phyloP scores from a whole-genome alignment of 2,888 invertebrate species.

The Acleris emargana region DNA sequence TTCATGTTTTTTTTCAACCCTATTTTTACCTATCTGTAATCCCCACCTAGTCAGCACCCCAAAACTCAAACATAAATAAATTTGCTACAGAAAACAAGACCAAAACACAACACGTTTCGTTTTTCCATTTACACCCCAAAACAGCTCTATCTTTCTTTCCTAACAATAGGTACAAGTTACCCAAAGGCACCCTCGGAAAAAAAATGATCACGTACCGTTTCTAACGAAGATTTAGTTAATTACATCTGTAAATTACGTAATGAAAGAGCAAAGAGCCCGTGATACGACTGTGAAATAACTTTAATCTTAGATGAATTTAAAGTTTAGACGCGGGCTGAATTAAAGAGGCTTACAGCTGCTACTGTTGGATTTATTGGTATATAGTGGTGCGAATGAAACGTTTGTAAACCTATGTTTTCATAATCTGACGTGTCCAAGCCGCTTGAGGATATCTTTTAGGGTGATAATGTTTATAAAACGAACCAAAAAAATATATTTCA shows the following conservation, averaged over 20 bases:
- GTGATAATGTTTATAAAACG: too few species aligned
- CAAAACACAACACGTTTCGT: too few species aligned
- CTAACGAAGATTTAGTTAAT: conserved; percentile 52
- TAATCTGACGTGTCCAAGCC: too few species aligned
- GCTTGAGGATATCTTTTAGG: too few species aligned
- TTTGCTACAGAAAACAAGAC: too few species aligned
- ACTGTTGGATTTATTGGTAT: conserved; percentile 13
- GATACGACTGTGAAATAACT: conserved; percentile 42
- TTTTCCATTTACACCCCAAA: conserved; percentile 37
- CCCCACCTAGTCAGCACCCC: too few species aligned
- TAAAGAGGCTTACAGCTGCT: conserved; percentile 13
- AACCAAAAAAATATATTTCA: too few species aligned
- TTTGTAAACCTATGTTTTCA: neutral
- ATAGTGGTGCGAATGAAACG: neutral
- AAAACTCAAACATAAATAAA: too few species aligned
- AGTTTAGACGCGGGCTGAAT: conserved; percentile 34
- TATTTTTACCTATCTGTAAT: too few species aligned
- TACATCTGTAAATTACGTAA: conserved; percentile 54
- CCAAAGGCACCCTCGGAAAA: conserved; percentile 35
- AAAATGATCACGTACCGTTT: conserved; percentile 43
- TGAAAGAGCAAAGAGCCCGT: conserved; percentile 49
- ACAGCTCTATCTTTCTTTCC: conserved; percentile 37
- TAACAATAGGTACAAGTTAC: conserved; percentile 34
- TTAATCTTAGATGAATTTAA: conserved; percentile 38
- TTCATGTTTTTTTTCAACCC: too few species aligned